These are phyloP conservation scores for Ellobius talpinus DNA, from an alignment of 2,113 vertebrate genomes.

Conservation along the genomic window DNA sequence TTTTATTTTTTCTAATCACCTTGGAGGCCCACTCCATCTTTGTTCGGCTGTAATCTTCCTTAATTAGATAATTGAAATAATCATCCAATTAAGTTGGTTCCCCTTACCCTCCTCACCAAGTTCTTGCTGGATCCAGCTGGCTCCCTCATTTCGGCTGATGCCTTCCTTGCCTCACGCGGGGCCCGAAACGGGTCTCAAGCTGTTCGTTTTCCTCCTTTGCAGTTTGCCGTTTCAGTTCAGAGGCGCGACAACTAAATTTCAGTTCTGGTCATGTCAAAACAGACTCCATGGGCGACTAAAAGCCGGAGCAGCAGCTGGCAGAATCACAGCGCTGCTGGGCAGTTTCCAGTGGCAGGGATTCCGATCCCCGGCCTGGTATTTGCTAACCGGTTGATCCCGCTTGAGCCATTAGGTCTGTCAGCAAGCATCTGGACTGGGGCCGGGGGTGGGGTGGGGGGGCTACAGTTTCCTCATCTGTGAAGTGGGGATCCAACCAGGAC, in stretches of 20 bases:
- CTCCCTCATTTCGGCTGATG: slow-evolving; percentile 65
- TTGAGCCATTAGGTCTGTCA: neutral
- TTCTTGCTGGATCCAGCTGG: slow-evolving; percentile 70
- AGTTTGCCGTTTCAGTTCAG: slow-evolving; percentile 56
- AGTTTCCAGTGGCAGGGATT: neutral
- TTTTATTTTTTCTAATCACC: slow-evolving; percentile 68
- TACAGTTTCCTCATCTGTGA: neutral
- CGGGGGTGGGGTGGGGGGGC: neutral
- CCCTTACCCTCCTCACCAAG: slow-evolving; percentile 11
- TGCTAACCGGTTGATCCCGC: neutral
- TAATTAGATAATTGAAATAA: slow-evolving; percentile 83
- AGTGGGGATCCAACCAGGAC: neutral
- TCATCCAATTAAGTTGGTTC: slow-evolving; percentile 76
- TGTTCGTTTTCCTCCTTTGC: slow-evolving; percentile 69
- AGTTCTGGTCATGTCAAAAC: slow-evolving; percentile 68
- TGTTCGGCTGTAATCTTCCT: slow-evolving; percentile 78
- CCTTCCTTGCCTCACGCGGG: slow-evolving; percentile 33
- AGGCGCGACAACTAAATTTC: slow-evolving; percentile 54
- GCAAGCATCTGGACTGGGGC: neutral
- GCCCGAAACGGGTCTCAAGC: slow-evolving; percentile 70
- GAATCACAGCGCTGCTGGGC: neutral
- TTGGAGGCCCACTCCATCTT: slow-evolving; percentile 70
- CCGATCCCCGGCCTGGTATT: neutral
- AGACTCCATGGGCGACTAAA: slow-evolving; percentile 50
- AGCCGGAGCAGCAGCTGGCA: neutral